Percentiles rank a stretch among this genome's conserved stretches.
These are phyloP conservation scores for Mola mola DNA, from an alignment of 2,113 vertebrate species.

Conservation along the genomic window DNA sequence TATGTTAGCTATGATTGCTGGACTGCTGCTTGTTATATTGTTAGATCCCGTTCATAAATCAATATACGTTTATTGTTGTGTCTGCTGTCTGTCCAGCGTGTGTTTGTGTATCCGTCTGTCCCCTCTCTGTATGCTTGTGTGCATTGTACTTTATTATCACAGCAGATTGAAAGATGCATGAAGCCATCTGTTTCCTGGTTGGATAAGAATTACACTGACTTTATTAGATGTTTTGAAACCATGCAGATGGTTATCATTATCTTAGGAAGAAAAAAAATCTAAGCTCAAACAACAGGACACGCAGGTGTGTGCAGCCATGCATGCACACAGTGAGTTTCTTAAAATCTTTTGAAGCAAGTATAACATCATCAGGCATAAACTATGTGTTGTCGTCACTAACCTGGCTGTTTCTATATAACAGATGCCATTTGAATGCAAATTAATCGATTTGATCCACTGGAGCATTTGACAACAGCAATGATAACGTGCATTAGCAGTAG, in stretches of 20 bases:
- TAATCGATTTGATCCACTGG: slow-evolving; percentile 8
- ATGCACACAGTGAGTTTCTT: background rate
- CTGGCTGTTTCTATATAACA: background rate
- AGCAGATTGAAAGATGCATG: slow-evolving; percentile 62
- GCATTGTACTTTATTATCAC: slow-evolving; percentile 49
- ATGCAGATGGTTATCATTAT: slow-evolving; percentile 77
- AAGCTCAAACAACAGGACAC: slow-evolving; percentile 4
- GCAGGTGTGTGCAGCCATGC: background rate
- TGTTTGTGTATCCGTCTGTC: background rate
- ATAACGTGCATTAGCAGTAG: background rate
- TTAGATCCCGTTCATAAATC: no score
- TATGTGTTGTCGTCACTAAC: background rate
- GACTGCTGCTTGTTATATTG: no score
- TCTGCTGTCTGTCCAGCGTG: slow-evolving; percentile 10
- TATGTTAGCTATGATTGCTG: no score
- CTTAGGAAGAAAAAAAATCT: slow-evolving; percentile 40
- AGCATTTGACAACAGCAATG: slow-evolving; percentile 16
- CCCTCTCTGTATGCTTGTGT: slow-evolving; percentile 12
- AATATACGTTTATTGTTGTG: slow-evolving; percentile 1
- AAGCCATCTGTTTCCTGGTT: slow-evolving; percentile 76
- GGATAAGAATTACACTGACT: slow-evolving; percentile 69
- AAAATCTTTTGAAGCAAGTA: background rate
- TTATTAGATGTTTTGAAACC: slow-evolving; percentile 74
- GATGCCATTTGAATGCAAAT: slow-evolving; percentile 23
- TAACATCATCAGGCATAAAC: slow-evolving; percentile 9